Evolutionary conservation across 2,113 vertebrate species (phyloP).

Genomic region (Vulpes ferrilata): DNA sequence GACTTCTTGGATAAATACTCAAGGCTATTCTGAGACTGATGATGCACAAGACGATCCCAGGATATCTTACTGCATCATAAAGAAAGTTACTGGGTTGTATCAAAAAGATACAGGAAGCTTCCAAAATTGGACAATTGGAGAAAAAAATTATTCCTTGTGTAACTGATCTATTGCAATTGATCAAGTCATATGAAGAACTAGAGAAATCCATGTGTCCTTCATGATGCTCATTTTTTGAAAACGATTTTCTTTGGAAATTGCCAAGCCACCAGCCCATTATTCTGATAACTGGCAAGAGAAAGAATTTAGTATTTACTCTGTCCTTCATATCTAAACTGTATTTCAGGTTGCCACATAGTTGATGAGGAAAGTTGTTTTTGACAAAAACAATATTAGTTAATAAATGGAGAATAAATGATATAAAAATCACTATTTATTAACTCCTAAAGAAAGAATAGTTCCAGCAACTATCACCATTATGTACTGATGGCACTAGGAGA

Average conservation of each 20-base stretch:
- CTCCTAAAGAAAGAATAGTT: neutral
- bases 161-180: neutral
- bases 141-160: neutral
- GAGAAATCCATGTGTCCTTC: neutral
- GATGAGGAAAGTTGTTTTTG: neutral
- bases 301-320: neutral
- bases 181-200: neutral
- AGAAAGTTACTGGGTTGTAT: neutral
- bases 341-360: neutral
- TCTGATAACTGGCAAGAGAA: slow-evolving; percentile 21
- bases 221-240: neutral
- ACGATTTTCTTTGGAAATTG: slow-evolving; percentile 32
- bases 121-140: neutral
- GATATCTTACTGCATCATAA: neutral
- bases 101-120: neutral
- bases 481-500: neutral
- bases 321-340: neutral
- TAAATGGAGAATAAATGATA: slow-evolving; percentile 7
- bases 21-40: neutral
- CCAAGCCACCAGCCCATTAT: neutral
- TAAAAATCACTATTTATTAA: neutral
- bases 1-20: neutral
- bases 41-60: neutral
- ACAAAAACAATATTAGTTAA: neutral
- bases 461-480: neutral